Base-by-base conservation (phyloP, 2,888 invertebrate genomes). In the Beris morrisii region DNA sequence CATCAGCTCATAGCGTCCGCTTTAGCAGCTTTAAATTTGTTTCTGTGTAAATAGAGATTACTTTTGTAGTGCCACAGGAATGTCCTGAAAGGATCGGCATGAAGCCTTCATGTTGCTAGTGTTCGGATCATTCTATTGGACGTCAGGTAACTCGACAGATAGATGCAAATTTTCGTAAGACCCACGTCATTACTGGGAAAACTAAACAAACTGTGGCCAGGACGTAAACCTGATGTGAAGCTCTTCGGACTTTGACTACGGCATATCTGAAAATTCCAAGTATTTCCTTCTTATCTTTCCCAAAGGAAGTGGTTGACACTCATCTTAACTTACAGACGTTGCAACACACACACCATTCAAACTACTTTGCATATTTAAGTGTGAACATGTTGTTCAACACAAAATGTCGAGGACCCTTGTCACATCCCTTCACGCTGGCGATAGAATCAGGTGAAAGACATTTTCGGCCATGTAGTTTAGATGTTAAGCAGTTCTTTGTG, bases 381-480 rank as follows among this genome's bases (percentile, higher is more conserved):
- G 65, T 65, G 65, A 65, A 65, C 65, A 65, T 65, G 65, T 65
- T 65, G 65, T 65, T 65, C 44, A 65, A 65, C 57, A 57, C 50
- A 65, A 65, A 65, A 65, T 65, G 65, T 65, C 65, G 65, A 65
- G 65, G 52, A 65, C 65, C 65, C 65, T 65, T 65, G 65, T 65
- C 65, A 65, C 65, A 28, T 57, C 48, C 54, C 64, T 22, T 22
- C 12, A 11, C n/a, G 38, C 43, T 53, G 31, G 9, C 31, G 57
- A 48, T 15, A 57, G 57, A 65, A 57, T 7, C 44, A 65, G 55
- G 50, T 55, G 57, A 65, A 65, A 48, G 65, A 65, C 38, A 65
- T 65, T 65, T 57, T 56, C 22, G 65, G 65, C 31, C 28, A 13
- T 57, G 65, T 65, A 43, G 58, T 65, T 65, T 56, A 30, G 56